Conservation (phyloP, 1,140 invertebrate genomes). For the Conus betulinus region DNA sequence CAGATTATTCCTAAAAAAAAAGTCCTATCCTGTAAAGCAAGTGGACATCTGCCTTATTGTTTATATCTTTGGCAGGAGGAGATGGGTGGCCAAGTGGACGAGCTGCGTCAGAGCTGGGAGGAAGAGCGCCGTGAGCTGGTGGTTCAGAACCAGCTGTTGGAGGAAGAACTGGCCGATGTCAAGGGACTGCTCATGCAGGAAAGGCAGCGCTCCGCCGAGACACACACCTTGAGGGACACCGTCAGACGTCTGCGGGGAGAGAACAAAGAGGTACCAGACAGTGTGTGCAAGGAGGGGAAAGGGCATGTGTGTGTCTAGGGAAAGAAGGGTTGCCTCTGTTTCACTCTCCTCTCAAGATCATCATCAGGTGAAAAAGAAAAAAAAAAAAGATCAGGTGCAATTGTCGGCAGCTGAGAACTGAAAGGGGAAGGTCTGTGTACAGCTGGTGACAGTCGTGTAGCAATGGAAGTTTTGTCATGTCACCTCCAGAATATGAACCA, state of each 20-base stretch:
- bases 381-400: too few relatives aligned
- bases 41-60: neutral
- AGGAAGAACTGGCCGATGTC: conserved; percentile 21
- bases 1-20: neutral
- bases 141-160: conserved; percentile 14
- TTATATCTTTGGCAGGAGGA: neutral
- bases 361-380: too few relatives aligned
- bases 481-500: too few relatives aligned
- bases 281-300: neutral
- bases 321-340: too few relatives aligned
- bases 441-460: too few relatives aligned
- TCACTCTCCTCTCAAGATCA: too few relatives aligned
- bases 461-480: too few relatives aligned
- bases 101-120: conserved; percentile 24
- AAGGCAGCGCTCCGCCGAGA: conserved; percentile 8
- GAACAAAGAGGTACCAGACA: conserved; percentile 7
- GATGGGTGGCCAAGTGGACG: neutral
- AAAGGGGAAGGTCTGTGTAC: too few relatives aligned
- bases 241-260: neutral
- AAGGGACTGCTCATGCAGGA: conserved; percentile 5
- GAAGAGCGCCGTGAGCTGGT: conserved; percentile 2
- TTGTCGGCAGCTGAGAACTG: too few relatives aligned
- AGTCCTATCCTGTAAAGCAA: neutral
- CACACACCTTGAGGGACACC: neutral
- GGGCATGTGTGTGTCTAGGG: too few relatives aligned